Evolutionary conservation across 2,888 invertebrate genomes (phyloP).

Genomic region (Uloborus plumipes): DNA sequence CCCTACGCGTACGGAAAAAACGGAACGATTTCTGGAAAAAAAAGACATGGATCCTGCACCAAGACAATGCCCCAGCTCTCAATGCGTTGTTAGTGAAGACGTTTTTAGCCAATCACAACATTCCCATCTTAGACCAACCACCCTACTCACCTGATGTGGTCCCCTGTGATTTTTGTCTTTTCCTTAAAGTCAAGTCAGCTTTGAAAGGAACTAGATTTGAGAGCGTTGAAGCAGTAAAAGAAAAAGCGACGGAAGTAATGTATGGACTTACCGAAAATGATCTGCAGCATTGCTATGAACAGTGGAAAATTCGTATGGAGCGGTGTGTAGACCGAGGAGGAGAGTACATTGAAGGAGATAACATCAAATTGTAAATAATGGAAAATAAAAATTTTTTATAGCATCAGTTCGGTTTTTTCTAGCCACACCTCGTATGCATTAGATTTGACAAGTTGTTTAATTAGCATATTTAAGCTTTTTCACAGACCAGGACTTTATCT

Average conservation of each 20-base stretch:
- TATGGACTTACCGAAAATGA: conserved; percentile 11
- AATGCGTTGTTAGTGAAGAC: neutral
- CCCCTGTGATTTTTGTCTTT: conserved; percentile 41
- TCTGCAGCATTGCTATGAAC: conserved; percentile 8
- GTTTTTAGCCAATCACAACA: neutral
- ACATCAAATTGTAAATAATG: no score
- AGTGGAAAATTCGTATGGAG: conserved; percentile 17
- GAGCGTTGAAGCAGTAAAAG: conserved; percentile 5
- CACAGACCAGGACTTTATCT: no score
- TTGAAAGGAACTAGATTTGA: conserved; percentile 14
- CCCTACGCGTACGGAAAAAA: neutral
- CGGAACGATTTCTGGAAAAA: neutral
- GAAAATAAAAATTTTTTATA: no score
- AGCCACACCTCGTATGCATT: no score
- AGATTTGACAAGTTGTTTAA: no score
- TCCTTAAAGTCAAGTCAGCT: conserved; percentile 25
- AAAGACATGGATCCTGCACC: neutral
- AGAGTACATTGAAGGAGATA: no score
- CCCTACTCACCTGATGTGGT: conserved; percentile 35
- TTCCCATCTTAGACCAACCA: conserved; percentile 31
- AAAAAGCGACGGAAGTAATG: conserved; percentile 11
- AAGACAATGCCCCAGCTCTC: conserved; percentile 1
- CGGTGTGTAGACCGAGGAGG: neutral
- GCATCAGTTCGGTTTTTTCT: no score
- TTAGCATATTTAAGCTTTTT: no score